A percentile compares a stretch with the other conserved stretches of the same genome.
phyloP scores from a whole-genome alignment of 2,888 invertebrate genomes.

The Eupeodes luniger region DNA sequence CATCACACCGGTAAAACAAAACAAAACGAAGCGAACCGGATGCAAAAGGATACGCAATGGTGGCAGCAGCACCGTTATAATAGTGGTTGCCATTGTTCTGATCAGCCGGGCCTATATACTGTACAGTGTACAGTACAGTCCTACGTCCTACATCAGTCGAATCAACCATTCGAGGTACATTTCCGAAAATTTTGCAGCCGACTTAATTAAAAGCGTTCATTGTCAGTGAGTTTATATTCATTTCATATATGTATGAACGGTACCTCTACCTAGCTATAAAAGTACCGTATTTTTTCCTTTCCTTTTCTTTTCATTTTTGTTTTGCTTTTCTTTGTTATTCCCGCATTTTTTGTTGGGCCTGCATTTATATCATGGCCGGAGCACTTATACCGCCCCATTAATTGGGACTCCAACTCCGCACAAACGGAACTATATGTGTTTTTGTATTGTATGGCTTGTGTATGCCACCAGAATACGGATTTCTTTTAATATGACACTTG shows the following conservation, averaged over 20 bases:
- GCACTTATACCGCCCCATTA: conserved; percentile 67
- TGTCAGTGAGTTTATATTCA: conserved; percentile 35
- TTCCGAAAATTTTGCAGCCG: conserved; percentile 49
- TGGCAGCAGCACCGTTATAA: conserved; percentile 13
- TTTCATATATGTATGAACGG: neutral
- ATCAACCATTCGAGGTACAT: conserved; percentile 49
- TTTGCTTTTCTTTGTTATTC: neutral
- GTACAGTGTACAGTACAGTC: too few relatives aligned
- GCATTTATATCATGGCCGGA: conserved; percentile 24
- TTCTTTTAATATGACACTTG: conserved; percentile 72
- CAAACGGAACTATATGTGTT: conserved; percentile 42
- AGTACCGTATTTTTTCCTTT: neutral
- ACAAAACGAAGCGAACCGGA: neutral
- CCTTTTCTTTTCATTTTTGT: neutral
- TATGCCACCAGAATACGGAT: conserved; percentile 59
- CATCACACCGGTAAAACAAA: conserved; percentile 12
- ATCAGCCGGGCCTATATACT: neutral
- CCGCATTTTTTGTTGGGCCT: conserved; percentile 32
- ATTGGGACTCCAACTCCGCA: conserved; percentile 44
- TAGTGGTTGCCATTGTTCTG: conserved; percentile 36
- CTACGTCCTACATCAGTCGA: neutral
- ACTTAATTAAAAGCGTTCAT: conserved; percentile 59
- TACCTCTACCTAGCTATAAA: too few relatives aligned
- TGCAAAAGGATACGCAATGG: conserved; percentile 25
- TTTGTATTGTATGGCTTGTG: conserved; percentile 7